Evolutionary conservation across 2,888 invertebrate species (phyloP).

Genomic region (Stenurella melanura): DNA sequence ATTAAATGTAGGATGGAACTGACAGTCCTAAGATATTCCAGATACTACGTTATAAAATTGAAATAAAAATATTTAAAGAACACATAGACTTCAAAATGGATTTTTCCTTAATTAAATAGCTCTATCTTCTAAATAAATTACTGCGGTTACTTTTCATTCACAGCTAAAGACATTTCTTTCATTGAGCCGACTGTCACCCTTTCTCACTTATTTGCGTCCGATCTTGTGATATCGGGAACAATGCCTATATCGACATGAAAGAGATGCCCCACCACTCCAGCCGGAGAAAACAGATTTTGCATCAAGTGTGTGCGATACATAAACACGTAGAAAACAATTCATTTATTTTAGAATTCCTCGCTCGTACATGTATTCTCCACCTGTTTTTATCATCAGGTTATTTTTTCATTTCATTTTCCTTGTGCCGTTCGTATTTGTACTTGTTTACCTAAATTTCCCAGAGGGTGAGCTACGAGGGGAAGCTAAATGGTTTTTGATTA

Average conservation of each 20-base stretch:
- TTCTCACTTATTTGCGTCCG: background rate
- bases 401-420: conserved; percentile 26
- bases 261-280: background rate
- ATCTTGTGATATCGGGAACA: background rate
- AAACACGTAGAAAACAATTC: background rate
- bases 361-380: background rate
- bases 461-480: background rate
- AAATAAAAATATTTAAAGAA: no score
- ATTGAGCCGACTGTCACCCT: background rate
- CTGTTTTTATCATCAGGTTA: conserved; percentile 10
- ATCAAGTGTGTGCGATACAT: background rate
- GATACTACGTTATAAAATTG: no score
- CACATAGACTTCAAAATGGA: background rate
- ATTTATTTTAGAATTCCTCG: background rate
- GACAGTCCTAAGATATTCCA: no score
- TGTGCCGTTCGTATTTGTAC: conserved; percentile 4
- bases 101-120: background rate
- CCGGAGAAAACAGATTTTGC: background rate
- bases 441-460: conserved; percentile 27
- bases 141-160: background rate
- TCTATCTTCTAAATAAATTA: background rate
- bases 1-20: no score
- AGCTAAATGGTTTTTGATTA: conserved; percentile 2
- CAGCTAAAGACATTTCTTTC: background rate
- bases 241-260: background rate